Evolutionary conservation across 2,113 vertebrate species (phyloP), one percentile per base, ranked within the genome.

Genomic region (Nipponia nippon): DNA sequence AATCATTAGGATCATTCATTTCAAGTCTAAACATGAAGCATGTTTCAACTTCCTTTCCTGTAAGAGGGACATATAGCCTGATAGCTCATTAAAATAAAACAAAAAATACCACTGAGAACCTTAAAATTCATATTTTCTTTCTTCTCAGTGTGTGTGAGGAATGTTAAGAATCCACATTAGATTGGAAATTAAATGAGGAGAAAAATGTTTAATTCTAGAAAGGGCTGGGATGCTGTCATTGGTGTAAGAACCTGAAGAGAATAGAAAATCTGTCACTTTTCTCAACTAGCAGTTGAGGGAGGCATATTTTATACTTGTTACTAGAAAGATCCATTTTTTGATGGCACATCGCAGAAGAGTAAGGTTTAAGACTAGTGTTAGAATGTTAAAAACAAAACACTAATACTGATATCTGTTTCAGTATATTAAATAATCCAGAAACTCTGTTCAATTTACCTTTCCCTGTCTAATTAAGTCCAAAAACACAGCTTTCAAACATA

Each of bases 11-110:
- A 87, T 70, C 23, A 52, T 6, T 84, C 26, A 63, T 73, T 91
- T 94, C 32, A 73, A 92, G 38, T 61, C 50, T 78, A 78, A 94
- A 52, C 5, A 3, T 47, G 65, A 89, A 92, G 34, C 7, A 40
- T 58, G 6, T 50, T 94, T 95, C 52, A 83, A 56, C 23, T 63
- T 86, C 34, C 29, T 73, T 92, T 75, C 55, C 82, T 71, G 23
- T 42, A 49, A 84, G 42, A 85, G 25, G 34, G 53, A 42, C 13
- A 56, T 71, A n/a, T 4, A 93, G 8, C 8, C 8, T 71, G 59
- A 69, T 40, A 76, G 23, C 34, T 87, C 83, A 92, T 92, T 89
- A 87, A 97, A 95, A 92, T 71, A 44, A 84, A 78, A 81, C 10
- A 56, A 97, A 87, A 94, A 83, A 70, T 56, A 11, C 11, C 56